Evolutionary conservation across 2,797 vertebrate species (phyloP), one percentile per base, ranked within the genome.

Genomic region (Pitangus sulphuratus): DNA sequence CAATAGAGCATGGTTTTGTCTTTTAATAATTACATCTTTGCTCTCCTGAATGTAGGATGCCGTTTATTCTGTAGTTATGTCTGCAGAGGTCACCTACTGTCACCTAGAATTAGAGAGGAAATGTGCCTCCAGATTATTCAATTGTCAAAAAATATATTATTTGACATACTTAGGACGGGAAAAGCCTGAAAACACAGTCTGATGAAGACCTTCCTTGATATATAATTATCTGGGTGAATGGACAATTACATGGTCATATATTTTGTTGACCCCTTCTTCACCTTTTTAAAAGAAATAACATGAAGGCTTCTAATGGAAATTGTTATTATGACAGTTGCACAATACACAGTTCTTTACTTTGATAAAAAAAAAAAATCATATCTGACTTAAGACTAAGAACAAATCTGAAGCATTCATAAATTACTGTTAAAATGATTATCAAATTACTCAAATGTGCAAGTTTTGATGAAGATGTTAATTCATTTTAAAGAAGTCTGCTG

Each of bases 21-120:
- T 89, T 26, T 81, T 88, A 44, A 53, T 87, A 83, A 54, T 66
- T 66, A 53, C 13, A 53, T 93, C 48, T 74, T 82, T 82, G 9
- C 40, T 91, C 6, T 88, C 56, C 51, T 79, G 62, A 84, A n/a
- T 74, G 17, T 72, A 74, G 40, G 39, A 70, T 93, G 83, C 40
- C 25, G 95, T 96, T 77, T 87, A 30, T 79, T 88, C 72, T 66
- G 33, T 57, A 79, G 77, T 87, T 86, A 35, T 53, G n/a, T 79
- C 83, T 64, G n/a, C 62, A 95, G 93, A 96, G 95, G 96, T 97
- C 94, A 96, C 74, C 87, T 93, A 95, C 91, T 94, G 95, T 96
- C 96, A 90, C 76, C 77, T 72, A 95, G 47, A 84, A 93, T 96
- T 96, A 95, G 94, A 91, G 48, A 95, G 47, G 45, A 90, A 93